Conservation (phyloP, 2,113 vertebrate genomes). For the Sakesphorus luctuosus region DNA sequence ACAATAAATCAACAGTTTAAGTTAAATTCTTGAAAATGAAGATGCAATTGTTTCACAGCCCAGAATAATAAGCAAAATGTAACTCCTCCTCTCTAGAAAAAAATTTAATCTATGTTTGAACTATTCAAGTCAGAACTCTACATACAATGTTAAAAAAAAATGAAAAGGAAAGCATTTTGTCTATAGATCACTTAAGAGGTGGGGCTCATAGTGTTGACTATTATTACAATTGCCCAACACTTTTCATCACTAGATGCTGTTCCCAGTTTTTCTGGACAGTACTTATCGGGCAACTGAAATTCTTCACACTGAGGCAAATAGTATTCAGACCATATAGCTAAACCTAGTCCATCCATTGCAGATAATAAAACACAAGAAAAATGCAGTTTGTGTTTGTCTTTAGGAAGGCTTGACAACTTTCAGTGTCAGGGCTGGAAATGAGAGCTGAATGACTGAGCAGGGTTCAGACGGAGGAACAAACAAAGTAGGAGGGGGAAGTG, state of each 20-base stretch:
- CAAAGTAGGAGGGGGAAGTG: background rate
- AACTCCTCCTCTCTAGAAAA: background rate
- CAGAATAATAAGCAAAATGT: background rate
- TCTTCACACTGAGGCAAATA: background rate
- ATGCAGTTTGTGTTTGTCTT: background rate
- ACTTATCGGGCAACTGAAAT: background rate
- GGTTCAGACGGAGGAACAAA: background rate
- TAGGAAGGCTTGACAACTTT: background rate
- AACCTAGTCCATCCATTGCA: background rate
- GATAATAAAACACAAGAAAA: background rate
- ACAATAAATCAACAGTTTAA: background rate
- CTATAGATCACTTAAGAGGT: background rate
- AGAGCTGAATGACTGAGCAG: background rate
- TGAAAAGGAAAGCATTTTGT: background rate
- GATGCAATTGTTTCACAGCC: background rate
- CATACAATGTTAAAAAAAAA: background rate
- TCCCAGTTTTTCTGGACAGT: background rate
- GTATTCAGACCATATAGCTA: background rate
- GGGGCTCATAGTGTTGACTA: fast-evolving
- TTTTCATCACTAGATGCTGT: background rate
- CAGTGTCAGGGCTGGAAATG: background rate
- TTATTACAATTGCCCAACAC: background rate
- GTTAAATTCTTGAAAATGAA: background rate
- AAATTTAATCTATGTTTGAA: background rate
- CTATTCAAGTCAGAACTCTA: background rate